phyloP scores from a whole-genome alignment of 2,888 invertebrate genomes.

The Tinea trinotella region DNA sequence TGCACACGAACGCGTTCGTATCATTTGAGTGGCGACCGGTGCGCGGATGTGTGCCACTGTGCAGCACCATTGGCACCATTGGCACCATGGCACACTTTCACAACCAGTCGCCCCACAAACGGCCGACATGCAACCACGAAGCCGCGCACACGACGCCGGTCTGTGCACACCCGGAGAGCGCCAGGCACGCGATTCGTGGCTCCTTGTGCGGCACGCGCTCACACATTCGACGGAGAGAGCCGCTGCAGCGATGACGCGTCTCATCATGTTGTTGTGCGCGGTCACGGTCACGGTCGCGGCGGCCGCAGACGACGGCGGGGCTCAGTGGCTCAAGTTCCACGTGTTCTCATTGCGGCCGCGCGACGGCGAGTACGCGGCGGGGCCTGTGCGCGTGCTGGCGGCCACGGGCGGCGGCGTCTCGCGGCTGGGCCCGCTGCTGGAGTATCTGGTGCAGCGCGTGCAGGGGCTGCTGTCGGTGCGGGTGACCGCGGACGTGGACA shows the following conservation, averaged over 20 bases:
- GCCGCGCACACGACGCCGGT: no score
- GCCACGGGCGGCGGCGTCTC: slow-evolving; percentile 54
- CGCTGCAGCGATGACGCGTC: no score
- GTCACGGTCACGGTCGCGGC: slow-evolving; percentile 26
- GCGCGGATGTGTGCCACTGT: no score
- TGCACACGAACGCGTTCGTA: no score
- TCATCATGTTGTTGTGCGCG: background rate
- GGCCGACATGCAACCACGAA: no score
- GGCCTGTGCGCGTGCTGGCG: slow-evolving; percentile 38
- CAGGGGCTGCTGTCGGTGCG: slow-evolving; percentile 80
- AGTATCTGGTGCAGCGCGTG: slow-evolving; percentile 77
- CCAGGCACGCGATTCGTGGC: background rate
- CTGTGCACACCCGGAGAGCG: no score
- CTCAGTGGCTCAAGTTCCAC: slow-evolving; percentile 40
- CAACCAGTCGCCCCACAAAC: no score
- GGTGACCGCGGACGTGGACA: slow-evolving; percentile 58
- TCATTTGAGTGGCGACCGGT: no score
- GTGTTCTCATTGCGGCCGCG: slow-evolving; percentile 56
- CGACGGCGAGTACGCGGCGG: slow-evolving; percentile 29
- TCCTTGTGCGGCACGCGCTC: background rate
- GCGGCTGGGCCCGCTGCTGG: slow-evolving; percentile 78
- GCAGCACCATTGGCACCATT: no score
- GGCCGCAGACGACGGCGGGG: slow-evolving; percentile 51
- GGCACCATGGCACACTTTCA: no score
- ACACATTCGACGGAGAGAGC: background rate